Evolutionary conservation across 2,888 invertebrate species (phyloP).

Genomic region (Hoplodrina blanda): DNA sequence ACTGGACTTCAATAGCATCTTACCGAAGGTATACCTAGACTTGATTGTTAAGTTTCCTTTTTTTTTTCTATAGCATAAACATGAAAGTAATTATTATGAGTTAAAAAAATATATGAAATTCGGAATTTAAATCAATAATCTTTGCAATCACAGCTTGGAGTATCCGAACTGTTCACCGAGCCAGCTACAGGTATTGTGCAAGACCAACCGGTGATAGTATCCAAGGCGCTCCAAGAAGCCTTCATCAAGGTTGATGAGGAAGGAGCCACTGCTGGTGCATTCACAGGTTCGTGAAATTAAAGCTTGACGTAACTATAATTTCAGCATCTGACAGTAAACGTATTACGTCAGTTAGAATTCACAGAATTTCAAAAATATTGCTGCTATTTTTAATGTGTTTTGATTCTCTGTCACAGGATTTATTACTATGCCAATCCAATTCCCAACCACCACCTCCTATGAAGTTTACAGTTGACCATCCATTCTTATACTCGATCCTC

Average conservation of each 20-base stretch:
- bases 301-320: background rate
- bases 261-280: constrained; percentile 95
- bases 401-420: constrained; percentile 44
- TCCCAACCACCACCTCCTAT: constrained; percentile 30
- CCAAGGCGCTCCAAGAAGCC: constrained; percentile 94
- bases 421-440: constrained; percentile 16
- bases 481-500: constrained; percentile 70
- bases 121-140: background rate
- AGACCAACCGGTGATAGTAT: constrained; percentile 80
- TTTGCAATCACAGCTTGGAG: constrained; percentile 68
- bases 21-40: constrained; percentile 74
- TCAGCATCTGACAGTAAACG: background rate
- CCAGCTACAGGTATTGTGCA: constrained; percentile 69
- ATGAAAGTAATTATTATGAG: background rate
- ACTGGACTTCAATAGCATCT: constrained; percentile 70
- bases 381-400: background rate
- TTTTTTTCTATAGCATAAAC: background rate
- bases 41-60: background rate
- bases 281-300: constrained; percentile 87
- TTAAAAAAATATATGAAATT: background rate
- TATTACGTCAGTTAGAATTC: background rate
- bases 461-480: constrained; percentile 53
- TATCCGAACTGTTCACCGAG: constrained; percentile 72
- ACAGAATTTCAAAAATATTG: background rate
- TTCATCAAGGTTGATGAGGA: constrained; percentile 95